phyloP scores from a whole-genome alignment of 1,140 invertebrate species.

The Agraylea sexmaculata region DNA sequence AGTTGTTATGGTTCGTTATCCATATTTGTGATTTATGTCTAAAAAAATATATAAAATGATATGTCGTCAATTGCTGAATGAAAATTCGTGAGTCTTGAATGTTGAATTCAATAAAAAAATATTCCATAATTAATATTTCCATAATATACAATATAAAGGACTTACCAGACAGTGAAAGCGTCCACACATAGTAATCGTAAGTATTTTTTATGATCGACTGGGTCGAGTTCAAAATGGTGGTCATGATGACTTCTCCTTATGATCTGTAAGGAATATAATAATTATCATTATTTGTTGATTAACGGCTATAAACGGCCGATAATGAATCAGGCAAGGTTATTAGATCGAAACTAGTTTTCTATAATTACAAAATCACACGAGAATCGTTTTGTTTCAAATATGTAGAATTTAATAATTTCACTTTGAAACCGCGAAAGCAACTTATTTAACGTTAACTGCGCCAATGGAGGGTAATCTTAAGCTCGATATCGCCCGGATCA shows the following conservation, averaged over 20 bases:
- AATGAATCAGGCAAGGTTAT: no score
- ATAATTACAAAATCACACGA: no score
- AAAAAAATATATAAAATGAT: conserved; percentile 2
- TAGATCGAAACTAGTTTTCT: no score
- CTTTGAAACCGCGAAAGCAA: no score
- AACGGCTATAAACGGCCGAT: no score
- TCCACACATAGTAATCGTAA: conserved; percentile 61
- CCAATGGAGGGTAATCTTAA: no score
- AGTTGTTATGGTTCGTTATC: background rate
- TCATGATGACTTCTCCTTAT: conserved; percentile 35
- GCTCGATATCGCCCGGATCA: no score
- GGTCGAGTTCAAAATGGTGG: conserved; percentile 48
- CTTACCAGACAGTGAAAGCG: conserved; percentile 55
- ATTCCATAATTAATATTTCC: background rate
- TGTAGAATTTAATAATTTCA: no score
- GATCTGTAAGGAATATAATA: no score
- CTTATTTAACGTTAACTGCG: no score
- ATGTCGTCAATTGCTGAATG: background rate
- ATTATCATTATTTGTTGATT: no score
- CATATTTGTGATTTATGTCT: background rate
- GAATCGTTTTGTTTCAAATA: no score
- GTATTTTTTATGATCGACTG: conserved; percentile 44
- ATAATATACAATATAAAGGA: conserved; percentile 12
- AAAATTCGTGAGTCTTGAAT: background rate
- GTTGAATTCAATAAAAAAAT: conserved; percentile 11